Evolutionary conservation across 2,113 vertebrate species (phyloP).

Genomic region (Gallinago undulata): DNA sequence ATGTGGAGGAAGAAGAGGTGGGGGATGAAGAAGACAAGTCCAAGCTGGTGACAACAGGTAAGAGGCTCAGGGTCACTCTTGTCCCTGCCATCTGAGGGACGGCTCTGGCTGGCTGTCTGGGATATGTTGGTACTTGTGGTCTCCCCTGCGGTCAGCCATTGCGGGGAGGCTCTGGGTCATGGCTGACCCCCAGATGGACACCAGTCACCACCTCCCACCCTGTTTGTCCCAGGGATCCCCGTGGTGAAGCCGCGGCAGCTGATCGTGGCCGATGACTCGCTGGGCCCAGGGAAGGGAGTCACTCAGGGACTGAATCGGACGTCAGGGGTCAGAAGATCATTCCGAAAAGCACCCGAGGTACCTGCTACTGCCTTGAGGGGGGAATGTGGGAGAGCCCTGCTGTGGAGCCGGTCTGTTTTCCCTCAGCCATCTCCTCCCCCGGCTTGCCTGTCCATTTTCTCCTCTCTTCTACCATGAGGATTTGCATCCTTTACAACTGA

Average conservation of each 20-base stretch:
- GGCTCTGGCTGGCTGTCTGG: neutral
- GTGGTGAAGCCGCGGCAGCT: slow-evolving; percentile 90
- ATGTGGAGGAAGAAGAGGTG: slow-evolving; percentile 94
- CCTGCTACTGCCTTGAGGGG: neutral
- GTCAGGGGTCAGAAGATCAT: slow-evolving; percentile 92
- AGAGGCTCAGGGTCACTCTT: neutral
- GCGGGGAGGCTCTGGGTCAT: neutral
- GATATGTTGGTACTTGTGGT: neutral
- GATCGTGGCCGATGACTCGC: slow-evolving; percentile 85
- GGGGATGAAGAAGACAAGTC: slow-evolving; percentile 98
- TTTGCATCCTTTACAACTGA: neutral
- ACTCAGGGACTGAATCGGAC: slow-evolving; percentile 92
- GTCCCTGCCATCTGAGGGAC: neutral
- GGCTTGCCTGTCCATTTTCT: neutral
- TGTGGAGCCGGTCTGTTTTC: neutral
- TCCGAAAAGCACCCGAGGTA: slow-evolving; percentile 96
- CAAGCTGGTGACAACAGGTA: slow-evolving; percentile 95
- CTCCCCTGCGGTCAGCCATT: neutral
- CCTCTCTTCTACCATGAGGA: neutral
- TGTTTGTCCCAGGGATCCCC: slow-evolving; percentile 82
- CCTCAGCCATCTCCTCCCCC: neutral
- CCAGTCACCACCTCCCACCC: neutral
- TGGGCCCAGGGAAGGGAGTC: slow-evolving; percentile 91
- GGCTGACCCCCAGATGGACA: neutral
- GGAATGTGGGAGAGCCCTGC: neutral